Conservation (phyloP, 53 echinoderm and acorn worm species). For the Echinarachnius parma region DNA sequence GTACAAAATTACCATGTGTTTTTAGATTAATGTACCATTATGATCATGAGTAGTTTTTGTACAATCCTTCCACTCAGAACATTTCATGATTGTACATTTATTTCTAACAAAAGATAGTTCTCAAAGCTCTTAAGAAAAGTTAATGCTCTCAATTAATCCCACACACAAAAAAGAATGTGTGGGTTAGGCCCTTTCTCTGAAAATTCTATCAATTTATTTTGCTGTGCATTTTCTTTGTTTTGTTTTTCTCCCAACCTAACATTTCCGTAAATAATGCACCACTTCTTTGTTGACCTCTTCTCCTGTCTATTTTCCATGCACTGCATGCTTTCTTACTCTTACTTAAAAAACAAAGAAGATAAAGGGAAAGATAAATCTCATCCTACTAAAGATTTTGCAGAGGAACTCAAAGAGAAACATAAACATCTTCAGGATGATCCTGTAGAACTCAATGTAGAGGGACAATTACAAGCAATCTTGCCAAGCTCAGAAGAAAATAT, state of each 20-base stretch:
- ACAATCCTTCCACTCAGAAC: too few species aligned
- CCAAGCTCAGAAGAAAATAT: too few species aligned
- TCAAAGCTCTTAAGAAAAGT: too few species aligned
- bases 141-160: too few species aligned
- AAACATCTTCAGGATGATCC: not conserved
- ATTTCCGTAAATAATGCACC: conserved; percentile 15
- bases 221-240: conserved; percentile 26
- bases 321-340: conserved; percentile 24
- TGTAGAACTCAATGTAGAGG: too few species aligned
- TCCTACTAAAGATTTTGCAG: not conserved
- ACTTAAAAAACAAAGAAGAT: conserved; percentile 35
- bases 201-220: conserved; percentile 17
- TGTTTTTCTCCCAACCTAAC: conserved; percentile 22
- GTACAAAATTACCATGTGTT: too few species aligned
- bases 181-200: conserved; percentile 26
- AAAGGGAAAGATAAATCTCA: not conserved
- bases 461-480: too few species aligned
- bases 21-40: too few species aligned
- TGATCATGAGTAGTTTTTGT: too few species aligned
- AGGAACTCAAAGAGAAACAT: not conserved
- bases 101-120: too few species aligned
- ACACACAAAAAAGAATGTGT: not conserved
- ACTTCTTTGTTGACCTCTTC: conserved; percentile 11
- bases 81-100: too few species aligned
- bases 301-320: conserved; percentile 13